Evolutionary conservation across 2,888 invertebrate genomes (phyloP).

Genomic region (Drosophila histrio): DNA sequence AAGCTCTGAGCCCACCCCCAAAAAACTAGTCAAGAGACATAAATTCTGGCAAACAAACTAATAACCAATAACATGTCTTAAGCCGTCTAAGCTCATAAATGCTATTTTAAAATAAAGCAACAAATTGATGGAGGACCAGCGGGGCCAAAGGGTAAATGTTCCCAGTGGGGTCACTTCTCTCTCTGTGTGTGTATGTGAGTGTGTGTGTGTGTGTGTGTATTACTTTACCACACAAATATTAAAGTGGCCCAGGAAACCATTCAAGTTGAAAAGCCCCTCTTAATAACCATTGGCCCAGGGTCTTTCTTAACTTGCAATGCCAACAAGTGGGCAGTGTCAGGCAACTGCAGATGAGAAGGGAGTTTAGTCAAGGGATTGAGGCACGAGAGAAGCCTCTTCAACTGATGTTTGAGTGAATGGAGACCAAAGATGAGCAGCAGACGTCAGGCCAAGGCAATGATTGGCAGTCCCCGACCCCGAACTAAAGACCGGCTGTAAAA

Average conservation of each 20-base stretch:
- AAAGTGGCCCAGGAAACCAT: slow-evolving; percentile 66
- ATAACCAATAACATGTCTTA: slow-evolving; percentile 77
- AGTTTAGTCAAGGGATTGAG: slow-evolving; percentile 21
- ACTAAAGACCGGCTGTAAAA: slow-evolving; percentile 62
- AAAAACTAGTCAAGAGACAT: slow-evolving; percentile 28
- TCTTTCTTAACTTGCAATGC: slow-evolving; percentile 35
- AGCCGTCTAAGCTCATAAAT: slow-evolving; percentile 75
- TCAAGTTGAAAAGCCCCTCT: slow-evolving; percentile 78
- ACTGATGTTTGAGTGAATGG: slow-evolving; percentile 73
- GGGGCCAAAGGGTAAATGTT: slow-evolving; percentile 41
- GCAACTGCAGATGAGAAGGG: not conserved
- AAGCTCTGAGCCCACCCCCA: slow-evolving; percentile 24
- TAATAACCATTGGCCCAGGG: slow-evolving; percentile 68
- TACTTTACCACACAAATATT: slow-evolving; percentile 22
- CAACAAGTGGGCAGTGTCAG: slow-evolving; percentile 65
- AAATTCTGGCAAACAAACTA: slow-evolving; percentile 62
- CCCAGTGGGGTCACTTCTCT: slow-evolving; percentile 22
- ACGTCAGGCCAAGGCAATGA: slow-evolving; percentile 61
- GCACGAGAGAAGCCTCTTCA: slow-evolving; percentile 51
- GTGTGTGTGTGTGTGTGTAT: slow-evolving; percentile 19
- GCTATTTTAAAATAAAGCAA: slow-evolving; percentile 69
- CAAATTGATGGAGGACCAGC: slow-evolving; percentile 2
- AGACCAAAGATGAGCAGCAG: slow-evolving; percentile 70
- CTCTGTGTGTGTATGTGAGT: slow-evolving; percentile 1
- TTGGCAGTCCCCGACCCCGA: slow-evolving; percentile 57